Conservation (phyloP, 2,888 invertebrate species). For the Phengaris arion region DNA sequence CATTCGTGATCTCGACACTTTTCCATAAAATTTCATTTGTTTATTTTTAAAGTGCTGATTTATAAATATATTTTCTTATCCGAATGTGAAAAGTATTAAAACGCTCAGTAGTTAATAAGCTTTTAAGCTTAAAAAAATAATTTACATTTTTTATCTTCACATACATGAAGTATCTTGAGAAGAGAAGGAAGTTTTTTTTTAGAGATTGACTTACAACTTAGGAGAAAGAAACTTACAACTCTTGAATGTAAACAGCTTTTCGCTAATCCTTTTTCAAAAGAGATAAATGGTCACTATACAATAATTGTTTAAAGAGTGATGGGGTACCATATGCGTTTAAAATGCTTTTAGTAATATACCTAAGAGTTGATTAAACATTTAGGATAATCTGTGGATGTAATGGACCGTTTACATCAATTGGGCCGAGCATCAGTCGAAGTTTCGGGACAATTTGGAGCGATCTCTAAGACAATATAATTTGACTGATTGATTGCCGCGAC, state of each 20-base stretch:
- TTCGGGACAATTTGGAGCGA: conserved; percentile 61
- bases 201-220: too few relatives aligned
- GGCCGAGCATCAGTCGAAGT: conserved; percentile 42
- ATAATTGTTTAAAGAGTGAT: conserved; percentile 3
- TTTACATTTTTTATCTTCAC: too few relatives aligned
- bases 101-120: too few relatives aligned
- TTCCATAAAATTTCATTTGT: neutral
- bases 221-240: too few relatives aligned
- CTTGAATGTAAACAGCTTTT: too few relatives aligned
- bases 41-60: neutral
- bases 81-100: too few relatives aligned
- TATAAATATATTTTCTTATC: too few relatives aligned
- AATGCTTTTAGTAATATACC: neutral
- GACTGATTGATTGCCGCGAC: conserved; percentile 69
- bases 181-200: too few relatives aligned
- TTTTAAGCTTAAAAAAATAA: too few relatives aligned
- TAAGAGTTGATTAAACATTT: conserved; percentile 35
- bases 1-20: neutral
- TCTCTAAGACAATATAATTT: conserved; percentile 75
- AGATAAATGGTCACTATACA: neutral
- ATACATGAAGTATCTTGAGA: too few relatives aligned
- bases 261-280: neutral
- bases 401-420: conserved; percentile 49
- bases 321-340: conserved; percentile 4
- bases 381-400: conserved; percentile 35